Conservation (phyloP, 2,113 vertebrate species). For the Rhegmatorhina hoffmannsi region DNA sequence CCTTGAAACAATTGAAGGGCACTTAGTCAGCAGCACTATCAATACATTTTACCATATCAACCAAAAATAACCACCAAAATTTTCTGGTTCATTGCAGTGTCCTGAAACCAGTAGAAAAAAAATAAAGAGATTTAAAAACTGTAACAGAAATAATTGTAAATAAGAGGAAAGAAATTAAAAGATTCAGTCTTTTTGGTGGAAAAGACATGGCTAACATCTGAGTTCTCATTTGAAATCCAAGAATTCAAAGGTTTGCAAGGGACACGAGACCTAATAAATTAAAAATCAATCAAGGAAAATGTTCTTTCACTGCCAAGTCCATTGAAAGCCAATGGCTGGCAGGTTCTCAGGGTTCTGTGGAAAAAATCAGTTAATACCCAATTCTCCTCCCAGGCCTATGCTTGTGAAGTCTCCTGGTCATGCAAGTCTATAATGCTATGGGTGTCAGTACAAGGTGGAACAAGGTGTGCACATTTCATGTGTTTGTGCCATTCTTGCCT, state of each 20-base stretch:
- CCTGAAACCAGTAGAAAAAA: background rate
- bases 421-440: background rate
- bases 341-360: background rate
- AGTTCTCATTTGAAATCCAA: background rate
- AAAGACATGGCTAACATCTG: background rate
- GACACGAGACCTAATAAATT: background rate
- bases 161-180: background rate
- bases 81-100: background rate
- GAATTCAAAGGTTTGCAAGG: background rate
- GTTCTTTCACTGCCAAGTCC: background rate
- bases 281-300: background rate
- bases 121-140: background rate
- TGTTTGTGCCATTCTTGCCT: background rate
- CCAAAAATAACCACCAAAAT: background rate
- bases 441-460: background rate
- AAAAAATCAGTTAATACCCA: background rate
- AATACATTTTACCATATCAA: background rate
- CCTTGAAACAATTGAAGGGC: background rate
- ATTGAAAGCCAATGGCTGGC: background rate
- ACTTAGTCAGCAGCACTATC: background rate
- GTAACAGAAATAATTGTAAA: background rate
- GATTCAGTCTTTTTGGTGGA: background rate
- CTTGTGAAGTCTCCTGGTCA: background rate
- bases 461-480: background rate
- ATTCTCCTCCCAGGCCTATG: accelerated